Conservation (phyloP, 2,113 vertebrate species). For the Pelecanus crispus region DNA sequence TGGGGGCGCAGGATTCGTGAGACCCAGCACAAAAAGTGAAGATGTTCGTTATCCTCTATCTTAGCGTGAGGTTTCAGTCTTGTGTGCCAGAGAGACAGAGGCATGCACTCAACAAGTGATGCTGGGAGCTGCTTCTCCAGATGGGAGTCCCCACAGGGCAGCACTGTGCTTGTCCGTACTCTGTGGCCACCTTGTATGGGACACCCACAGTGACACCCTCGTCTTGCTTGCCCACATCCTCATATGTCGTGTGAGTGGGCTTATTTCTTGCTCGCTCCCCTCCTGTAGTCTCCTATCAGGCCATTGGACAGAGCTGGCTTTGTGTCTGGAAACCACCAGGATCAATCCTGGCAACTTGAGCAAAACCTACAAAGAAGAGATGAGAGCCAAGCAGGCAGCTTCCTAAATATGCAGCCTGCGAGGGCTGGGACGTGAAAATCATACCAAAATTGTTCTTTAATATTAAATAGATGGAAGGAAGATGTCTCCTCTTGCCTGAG, state of each 20-base stretch:
- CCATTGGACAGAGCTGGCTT: neutral
- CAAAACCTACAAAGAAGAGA: slow-evolving; percentile 32
- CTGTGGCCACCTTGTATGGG: neutral
- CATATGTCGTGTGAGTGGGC: accelerated
- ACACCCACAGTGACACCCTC: accelerated
- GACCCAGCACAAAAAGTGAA: neutral
- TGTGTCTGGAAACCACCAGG: slow-evolving; percentile 25
- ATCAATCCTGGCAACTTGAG: slow-evolving; percentile 32
- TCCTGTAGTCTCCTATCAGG: neutral
- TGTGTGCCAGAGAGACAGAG: neutral
- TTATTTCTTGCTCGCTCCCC: neutral
- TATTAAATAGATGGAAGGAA: slow-evolving; percentile 62
- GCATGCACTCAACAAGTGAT: accelerated
- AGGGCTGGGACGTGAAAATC: slow-evolving; percentile 23
- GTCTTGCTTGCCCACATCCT: neutral
- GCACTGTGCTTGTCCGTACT: accelerated
- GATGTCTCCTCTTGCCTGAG: slow-evolving; percentile 45
- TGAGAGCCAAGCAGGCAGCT: slow-evolving; percentile 8
- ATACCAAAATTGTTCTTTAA: slow-evolving; percentile 52
- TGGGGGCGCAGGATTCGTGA: neutral
- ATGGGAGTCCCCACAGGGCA: neutral
- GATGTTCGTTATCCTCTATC: neutral
- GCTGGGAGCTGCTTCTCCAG: neutral
- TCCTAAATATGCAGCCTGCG: slow-evolving; percentile 22
- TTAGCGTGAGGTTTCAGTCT: neutral